Evolutionary conservation across 2,113 vertebrate species (phyloP), one percentile per base, ranked within the genome.

Genomic region (Amblyopsis rosae): DNA sequence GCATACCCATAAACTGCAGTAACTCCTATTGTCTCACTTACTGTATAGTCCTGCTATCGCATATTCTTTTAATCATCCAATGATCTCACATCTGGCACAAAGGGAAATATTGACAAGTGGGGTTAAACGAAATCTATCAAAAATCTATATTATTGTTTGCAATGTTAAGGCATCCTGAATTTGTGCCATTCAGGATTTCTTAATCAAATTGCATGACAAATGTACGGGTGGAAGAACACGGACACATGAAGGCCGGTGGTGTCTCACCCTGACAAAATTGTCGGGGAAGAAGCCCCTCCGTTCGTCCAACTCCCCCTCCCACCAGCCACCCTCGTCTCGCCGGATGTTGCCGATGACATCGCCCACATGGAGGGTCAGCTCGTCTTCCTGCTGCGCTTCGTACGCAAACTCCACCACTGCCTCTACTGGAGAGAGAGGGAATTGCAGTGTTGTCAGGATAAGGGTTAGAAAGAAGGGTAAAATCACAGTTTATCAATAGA

Each of bases 221-320:
- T 12, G 33, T 7, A 51, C 33, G 46, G n/a, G 63, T 48, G 19
- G 62, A 41, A 67, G 55, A 32, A 49, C 57, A 9, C 55, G 35
- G 46, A 9, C n/a, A 3, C 16, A 33, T 19, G 62, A 33, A 59
- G 55, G 33, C 5, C 33, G 48, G 50, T 7, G 11, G 12, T 87
- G 92, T 95, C 96, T 97, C 94, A 99, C 98, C 95, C 96, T 94
- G 91, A 99, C 96, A 87, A 99, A 99, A 94, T 99, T 99, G 93
- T 99, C 98, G 65, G 98, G 98, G 91, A 99, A 99, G 80, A 99
- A 93, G 86, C 98, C 98, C 94, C 96, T 95, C 87, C 96, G 95
- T 90, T 97, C 97, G 58, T 94, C 95, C 90, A 98, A 92, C 94
- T 99, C 96, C 67, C 98, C 98, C 90, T 98, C 97, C 98, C 98